Evolutionary conservation across 2,113 vertebrate species (phyloP), one percentile per base, ranked within the genome.

Genomic region (Gymnocephalus cernua): DNA sequence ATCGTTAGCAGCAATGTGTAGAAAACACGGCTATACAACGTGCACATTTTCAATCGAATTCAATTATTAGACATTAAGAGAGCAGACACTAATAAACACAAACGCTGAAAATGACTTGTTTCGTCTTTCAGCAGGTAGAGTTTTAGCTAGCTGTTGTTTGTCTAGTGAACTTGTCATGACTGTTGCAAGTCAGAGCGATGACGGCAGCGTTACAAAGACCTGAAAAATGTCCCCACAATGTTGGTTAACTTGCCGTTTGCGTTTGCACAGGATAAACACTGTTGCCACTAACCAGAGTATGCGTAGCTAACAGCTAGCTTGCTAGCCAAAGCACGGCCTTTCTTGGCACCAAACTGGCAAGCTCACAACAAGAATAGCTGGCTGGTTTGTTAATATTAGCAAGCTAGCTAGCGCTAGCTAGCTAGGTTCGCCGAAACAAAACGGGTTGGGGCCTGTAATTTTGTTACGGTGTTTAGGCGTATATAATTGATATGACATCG

Each of bases 371-470:
- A 89, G 86, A 89, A 90, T 87, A 88, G 89, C 89, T 86, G 82
- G 59, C 87, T 90, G 81, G 82, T 81, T 86, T 82, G 86, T 88
- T 81, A n/a, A 65, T 3, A 89, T 82, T 92, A 91, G 91, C 92
- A 21, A 18, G 87, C 85, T 76, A 76, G 86, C 80, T 63, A 16
- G 58, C 21, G 84, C 78, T 74, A 77, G 81, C 83, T 79, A 83
- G 80, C 83, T 82, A 67, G 86, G 84, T 82, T 90, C 91, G 89
- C 93, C 89, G 90, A 84, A 94, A 93, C 92, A 91, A 92, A 93
- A 94, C 92, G 88, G 93, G 83, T 16, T 84, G 81, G 89, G 94
- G 95, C 94, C 94, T 94, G 89, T 70, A 74, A 85, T 89, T 93
- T 90, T 78, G 88, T 81, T 80, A 85, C 91, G 88, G 84, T 81